Percentiles rank a stretch among this genome's conserved stretches.
Conservation (phyloP, 2,888 invertebrate species). For the Mythimna impura region DNA sequence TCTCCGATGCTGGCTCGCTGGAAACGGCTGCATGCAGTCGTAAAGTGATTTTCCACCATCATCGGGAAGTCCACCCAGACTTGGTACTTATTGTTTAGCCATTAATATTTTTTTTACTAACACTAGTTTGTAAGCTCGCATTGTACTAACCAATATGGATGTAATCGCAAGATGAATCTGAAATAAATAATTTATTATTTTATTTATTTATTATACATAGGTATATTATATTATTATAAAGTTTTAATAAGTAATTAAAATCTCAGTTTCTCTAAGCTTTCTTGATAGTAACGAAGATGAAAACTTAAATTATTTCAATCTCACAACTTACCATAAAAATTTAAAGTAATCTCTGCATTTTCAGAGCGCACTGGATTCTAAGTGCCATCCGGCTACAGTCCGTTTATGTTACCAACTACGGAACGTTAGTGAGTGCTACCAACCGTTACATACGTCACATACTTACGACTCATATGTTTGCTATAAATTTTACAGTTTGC, state of each 20-base stretch:
- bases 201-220: too few relatives aligned
- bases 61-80: too few relatives aligned
- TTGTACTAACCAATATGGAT: too few relatives aligned
- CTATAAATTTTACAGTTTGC: slow-evolving; percentile 7
- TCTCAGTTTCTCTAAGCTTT: background rate
- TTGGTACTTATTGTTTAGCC: too few relatives aligned
- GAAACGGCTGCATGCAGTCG: too few relatives aligned
- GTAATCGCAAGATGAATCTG: too few relatives aligned
- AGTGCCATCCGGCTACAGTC: slow-evolving; percentile 16
- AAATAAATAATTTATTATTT: too few relatives aligned
- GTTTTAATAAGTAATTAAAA: too few relatives aligned
- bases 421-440: slow-evolving; percentile 4
- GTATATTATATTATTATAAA: too few relatives aligned
- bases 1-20: background rate
- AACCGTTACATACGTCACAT: slow-evolving; percentile 17
- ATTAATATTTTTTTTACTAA: too few relatives aligned
- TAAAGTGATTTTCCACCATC: too few relatives aligned
- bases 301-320: background rate
- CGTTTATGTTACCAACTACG: slow-evolving; percentile 24
- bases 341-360: slow-evolving; percentile 19
- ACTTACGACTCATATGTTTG: slow-evolving; percentile 12
- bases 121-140: too few relatives aligned
- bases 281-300: background rate
- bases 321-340: slow-evolving; percentile 2
- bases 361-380: slow-evolving; percentile 1